A percentile compares a stretch with the other conserved stretches of the same genome.
Evolutionary conservation across 2,888 invertebrate genomes (phyloP).

Genomic region (Acrobasis repandana): DNA sequence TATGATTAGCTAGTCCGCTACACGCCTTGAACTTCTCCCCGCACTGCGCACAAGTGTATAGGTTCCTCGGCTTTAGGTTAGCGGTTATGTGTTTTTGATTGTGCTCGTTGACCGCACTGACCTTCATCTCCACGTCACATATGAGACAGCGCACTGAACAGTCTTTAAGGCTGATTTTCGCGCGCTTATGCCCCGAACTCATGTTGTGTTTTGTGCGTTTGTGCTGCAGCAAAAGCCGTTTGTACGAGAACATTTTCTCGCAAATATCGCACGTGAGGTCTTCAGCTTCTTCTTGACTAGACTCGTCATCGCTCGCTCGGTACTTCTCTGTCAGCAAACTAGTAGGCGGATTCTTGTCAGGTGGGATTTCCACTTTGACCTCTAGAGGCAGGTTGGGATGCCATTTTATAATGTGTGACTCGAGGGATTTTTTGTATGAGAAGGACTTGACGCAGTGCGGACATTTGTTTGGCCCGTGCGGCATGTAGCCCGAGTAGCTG

Average conservation of each 20-base stretch:
- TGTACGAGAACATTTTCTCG: conserved; percentile 76
- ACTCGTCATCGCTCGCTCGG: conserved; percentile 58
- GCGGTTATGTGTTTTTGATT: conserved; percentile 67
- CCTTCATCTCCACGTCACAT: conserved; percentile 74
- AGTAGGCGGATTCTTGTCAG: conserved; percentile 46
- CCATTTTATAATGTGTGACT: conserved; percentile 46
- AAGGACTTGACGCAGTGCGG: conserved; percentile 65
- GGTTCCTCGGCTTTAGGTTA: conserved; percentile 70
- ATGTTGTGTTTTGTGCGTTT: conserved; percentile 74
- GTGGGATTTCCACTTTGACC: conserved; percentile 54
- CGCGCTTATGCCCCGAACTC: conserved; percentile 68
- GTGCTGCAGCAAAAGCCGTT: conserved; percentile 65
- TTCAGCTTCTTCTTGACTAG: conserved; percentile 68
- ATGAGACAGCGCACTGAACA: conserved; percentile 72
- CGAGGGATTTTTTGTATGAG: conserved; percentile 64
- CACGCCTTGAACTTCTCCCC: conserved; percentile 68
- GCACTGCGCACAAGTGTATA: conserved; percentile 75
- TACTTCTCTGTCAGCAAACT: conserved; percentile 48
- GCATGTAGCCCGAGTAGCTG: conserved; percentile 41
- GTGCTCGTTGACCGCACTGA: conserved; percentile 68
- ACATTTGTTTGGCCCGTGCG: conserved; percentile 51
- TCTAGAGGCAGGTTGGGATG: conserved; percentile 46
- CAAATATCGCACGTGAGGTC: conserved; percentile 77
- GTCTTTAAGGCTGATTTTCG: conserved; percentile 69
- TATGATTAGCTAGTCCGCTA: conserved; percentile 66